These are phyloP conservation scores for Chrysolina haemoptera DNA, from an alignment of 2,888 invertebrate species.

Conservation along the genomic window DNA sequence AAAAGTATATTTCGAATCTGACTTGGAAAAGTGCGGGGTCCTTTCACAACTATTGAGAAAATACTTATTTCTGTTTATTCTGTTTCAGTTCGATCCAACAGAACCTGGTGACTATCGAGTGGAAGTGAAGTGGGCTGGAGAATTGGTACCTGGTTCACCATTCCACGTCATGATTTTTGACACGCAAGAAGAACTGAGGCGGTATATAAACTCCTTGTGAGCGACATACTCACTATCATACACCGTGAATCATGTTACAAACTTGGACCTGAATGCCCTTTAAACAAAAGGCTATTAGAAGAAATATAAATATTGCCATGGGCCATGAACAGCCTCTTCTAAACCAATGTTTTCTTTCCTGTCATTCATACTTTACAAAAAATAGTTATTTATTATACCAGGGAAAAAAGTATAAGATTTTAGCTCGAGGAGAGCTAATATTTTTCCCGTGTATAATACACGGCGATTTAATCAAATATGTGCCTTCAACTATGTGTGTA, in stretches of 20 bases:
- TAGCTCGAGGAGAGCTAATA: no score
- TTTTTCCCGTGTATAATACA: no score
- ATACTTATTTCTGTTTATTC: background rate
- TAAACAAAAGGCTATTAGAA: background rate
- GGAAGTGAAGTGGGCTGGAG: conserved; percentile 98
- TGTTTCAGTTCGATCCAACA: conserved; percentile 90
- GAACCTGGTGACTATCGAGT: conserved; percentile 99
- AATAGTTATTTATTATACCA: no score
- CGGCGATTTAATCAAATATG: no score
- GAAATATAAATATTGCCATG: background rate
- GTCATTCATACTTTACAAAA: background rate
- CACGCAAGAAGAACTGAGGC: conserved; percentile 94
- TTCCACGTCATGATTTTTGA: conserved; percentile 99
- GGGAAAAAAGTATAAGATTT: no score
- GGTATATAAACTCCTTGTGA: conserved; percentile 73
- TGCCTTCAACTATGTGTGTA: no score
- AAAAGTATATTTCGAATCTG: no score
- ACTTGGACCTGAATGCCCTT: background rate
- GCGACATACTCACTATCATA: background rate
- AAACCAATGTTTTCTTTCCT: background rate
- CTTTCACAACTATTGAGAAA: no score
- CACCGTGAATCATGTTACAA: background rate
- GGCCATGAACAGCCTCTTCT: background rate
- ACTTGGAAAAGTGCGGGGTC: no score
- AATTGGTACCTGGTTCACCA: conserved; percentile 97